Base-by-base conservation (phyloP, 2,888 invertebrate species). In the Cosmia trapezina region DNA sequence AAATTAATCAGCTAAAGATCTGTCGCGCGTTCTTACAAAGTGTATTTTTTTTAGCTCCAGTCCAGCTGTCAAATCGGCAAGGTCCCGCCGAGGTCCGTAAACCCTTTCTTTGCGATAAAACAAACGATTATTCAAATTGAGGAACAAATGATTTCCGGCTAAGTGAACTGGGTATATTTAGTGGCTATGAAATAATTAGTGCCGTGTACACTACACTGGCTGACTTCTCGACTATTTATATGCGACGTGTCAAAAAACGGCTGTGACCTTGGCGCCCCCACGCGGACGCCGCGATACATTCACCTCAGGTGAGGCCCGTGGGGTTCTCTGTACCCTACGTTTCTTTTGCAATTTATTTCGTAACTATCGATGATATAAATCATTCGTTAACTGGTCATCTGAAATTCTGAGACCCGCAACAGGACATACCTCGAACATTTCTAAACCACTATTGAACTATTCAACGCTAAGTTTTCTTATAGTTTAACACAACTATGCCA, bases 241-340 rank as follows among this genome's bases (percentile, higher is more conserved):
- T 91, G 88, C 90, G 93, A 92, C 91, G 95, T 95, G 95, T 96
- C 95, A 96, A 96, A 96, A 95, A 96, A 95, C 96, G 92, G 91
- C 90, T 86, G 90, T 92, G 96, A 95, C 96, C 96, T 96, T 96
- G 96, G 88, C 93, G 95, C 95, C 95, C 94, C 95, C 95, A 92
- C 95, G 92, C 94, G 95, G 94, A 89, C 94, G 91, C 89, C 81
- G 78, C 83, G 86, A 93, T 94, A 93, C 96, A 90, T 96, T 96
- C 95, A 96, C 96, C 96, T 96, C 94, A 93, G 94, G 93, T 93
- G 94, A 91, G 95, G 95, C 94, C 94, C 93, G 91, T 86, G 90
- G 91, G 93, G 93, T 88, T 87, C 85, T 56, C 78, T 73, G 86
- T 88, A 87, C 88, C 88, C 87, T 87, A 81, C 78, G 83, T 86